Evolutionary conservation across 92 coral and sea anemone species (phyloP).

Genomic region (Porites rus): DNA sequence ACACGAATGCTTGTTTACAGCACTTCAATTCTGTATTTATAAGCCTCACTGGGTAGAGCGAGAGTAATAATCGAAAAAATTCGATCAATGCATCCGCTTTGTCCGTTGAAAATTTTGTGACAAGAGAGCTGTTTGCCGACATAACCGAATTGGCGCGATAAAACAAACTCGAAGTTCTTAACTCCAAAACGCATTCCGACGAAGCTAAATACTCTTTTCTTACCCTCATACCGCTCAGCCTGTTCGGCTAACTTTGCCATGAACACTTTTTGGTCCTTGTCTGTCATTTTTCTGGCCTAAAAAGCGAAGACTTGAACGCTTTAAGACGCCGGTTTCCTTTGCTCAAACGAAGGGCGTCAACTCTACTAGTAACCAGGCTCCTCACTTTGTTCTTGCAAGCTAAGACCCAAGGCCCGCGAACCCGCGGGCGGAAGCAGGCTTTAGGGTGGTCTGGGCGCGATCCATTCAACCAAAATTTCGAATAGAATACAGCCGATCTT

Average conservation of each 20-base stretch:
- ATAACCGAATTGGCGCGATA: constrained; percentile 19
- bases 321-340: constrained; percentile 27
- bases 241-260: constrained; percentile 80
- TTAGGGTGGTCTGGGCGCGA: too few species aligned
- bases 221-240: constrained; percentile 80
- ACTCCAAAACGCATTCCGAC: not conserved
- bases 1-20: not conserved
- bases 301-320: not conserved
- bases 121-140: constrained; percentile 15
- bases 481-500: too few species aligned
- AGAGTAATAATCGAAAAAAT: not conserved
- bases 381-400: not conserved
- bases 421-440: too few species aligned
- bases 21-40: not conserved
- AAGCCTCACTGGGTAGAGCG: not conserved
- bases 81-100: not conserved
- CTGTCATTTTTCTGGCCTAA: constrained; percentile 46
- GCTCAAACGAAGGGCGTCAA: constrained; percentile 32
- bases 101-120: not conserved
- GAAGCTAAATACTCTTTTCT: constrained; percentile 21
- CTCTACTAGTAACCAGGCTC: constrained; percentile 1
- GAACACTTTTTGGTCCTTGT: constrained; percentile 32
- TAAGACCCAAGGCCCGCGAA: too few species aligned
- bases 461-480: too few species aligned
- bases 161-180: not conserved